Evolutionary conservation across 2,888 invertebrate species (phyloP).

Genomic region (Pseudococcus viburni): DNA sequence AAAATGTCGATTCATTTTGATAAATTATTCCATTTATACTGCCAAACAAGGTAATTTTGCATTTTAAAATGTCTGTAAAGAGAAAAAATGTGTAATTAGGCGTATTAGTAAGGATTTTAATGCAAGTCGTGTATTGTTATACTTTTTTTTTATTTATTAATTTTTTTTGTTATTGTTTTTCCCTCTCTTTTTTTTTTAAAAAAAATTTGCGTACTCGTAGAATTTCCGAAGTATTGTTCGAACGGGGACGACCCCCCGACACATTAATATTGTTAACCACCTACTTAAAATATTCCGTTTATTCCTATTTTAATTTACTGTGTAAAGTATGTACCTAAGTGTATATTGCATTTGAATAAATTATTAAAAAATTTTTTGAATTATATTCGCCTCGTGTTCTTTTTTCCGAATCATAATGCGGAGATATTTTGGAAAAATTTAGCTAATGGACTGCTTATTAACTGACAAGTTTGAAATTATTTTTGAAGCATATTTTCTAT

Average conservation of each 20-base stretch:
- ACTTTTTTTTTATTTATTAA: constrained; percentile 28
- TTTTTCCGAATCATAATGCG: background rate
- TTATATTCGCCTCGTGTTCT: background rate
- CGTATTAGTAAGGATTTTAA: constrained; percentile 48
- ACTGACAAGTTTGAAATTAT: background rate
- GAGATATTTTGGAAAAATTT: background rate
- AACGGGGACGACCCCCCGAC: constrained; percentile 42
- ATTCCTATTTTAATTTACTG: constrained; percentile 55
- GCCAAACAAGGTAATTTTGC: constrained; percentile 53
- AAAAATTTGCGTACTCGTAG: background rate
- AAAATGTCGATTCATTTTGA: constrained; percentile 10
- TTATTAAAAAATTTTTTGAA: constrained; percentile 58
- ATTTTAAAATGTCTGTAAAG: constrained; percentile 39
- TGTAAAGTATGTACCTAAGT: constrained; percentile 64
- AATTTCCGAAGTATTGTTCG: constrained; percentile 50
- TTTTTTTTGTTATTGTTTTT: constrained; percentile 53
- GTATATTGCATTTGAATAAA: constrained; percentile 64
- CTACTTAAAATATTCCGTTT: constrained; percentile 58
- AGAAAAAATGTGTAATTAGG: constrained; percentile 31
- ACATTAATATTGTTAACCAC: constrained; percentile 57
- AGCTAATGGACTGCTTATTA: background rate
- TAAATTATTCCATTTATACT: constrained; percentile 48
- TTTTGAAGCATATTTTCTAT: background rate
- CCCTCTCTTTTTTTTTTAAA: constrained; percentile 3
- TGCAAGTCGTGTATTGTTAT: constrained; percentile 57